Evolutionary conservation across 2,888 invertebrate species (phyloP), one percentile per base, ranked within the genome.

Genomic region (Platycheirus albimanus): DNA sequence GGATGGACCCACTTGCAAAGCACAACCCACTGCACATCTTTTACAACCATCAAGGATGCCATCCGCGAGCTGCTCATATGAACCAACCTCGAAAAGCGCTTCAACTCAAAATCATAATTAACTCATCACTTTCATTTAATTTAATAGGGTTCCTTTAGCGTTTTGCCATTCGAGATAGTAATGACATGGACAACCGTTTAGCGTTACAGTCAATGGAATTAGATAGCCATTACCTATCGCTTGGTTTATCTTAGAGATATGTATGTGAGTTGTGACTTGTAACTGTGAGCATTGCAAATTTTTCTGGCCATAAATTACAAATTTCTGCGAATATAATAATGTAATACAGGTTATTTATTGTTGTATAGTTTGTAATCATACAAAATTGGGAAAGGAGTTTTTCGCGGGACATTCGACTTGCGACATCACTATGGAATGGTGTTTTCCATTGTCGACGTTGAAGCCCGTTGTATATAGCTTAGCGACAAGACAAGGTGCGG

Each of bases 61-160:
- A 28, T 36, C 58, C 38, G 30, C 33, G 47, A 52, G 33, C 24
- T 36, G 30, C 33, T 58, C 49, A 6, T 33, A 71, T 56, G 13
- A 36, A 47, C 11, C 63, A 75, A 67, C 54, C 13, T 38, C 20
- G 30, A 51, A 28, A 20, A 81, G 66, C 71, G 64, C 66, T 64
- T 2, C 38, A 54, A 28, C 38, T 15, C 41, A 67, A 77, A 71
- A 81, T 81, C 77, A 77, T 77, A 81, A 77, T 81, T 77, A 81
- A 77, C 77, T 81, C 77, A 70, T 81, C 71, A 70, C 77, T 63
- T 81, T 81, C 81, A 19, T 81, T 77, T 71, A 67, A 71, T 77
- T 70, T 76, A 80, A 76, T 70, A 56, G 76, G 80, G 64, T 76
- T 52, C 56, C 69, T 64, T 64, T n/a, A n/a, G n/a, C n/a, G n/a